Evolutionary conservation across 2,888 invertebrate species (phyloP), one percentile per base, ranked within the genome.

Genomic region (Caenorhabditis sp.): DNA sequence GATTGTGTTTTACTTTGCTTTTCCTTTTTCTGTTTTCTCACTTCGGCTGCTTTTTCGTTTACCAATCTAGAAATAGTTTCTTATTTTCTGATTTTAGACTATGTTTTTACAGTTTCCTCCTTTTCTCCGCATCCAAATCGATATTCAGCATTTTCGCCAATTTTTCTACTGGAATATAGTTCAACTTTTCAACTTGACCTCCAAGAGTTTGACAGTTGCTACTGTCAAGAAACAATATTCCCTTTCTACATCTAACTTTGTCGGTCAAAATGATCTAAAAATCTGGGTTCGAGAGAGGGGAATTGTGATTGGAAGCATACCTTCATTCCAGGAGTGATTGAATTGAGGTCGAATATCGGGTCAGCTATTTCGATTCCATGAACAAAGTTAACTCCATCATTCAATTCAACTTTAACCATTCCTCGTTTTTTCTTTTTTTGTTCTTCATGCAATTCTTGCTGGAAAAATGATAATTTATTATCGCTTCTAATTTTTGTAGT

Each of bases 401-500:
- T 72, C 25, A 72, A 21, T 31, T 61, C 64, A 10, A 72, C 56
- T 59, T 64, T 67, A 53, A 67, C 21, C 64, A 67, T 67, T 64
- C 72, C 67, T n/a, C 59, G 31, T n/a, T 67, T 67, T 31, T 64
- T 67, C 14, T 20, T 67, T 49, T 17, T 49, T 14, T 5, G 10
- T 43, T 43, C 43, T 43, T 14, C 43, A 43, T 12, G 2, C 52
- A 10, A 7, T 43, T 43, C 43, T 12, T 17, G 12, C 43, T 43
- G 43, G 14, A 43, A 43, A 43, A 43, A 43, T 36, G 14, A 43
- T 31, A 31, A 31, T 7, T 31, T 31, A 7, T 31, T 31, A 31
- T 31, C 5, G n/a, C n/a, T n/a, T n/a, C n/a, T n/a, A n/a, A n/a
- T n/a, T n/a, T n/a, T n/a, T n/a, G n/a, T n/a, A n/a, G n/a, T n/a